Conservation (phyloP, 2,888 invertebrate genomes). For the Hyalella azteca region DNA sequence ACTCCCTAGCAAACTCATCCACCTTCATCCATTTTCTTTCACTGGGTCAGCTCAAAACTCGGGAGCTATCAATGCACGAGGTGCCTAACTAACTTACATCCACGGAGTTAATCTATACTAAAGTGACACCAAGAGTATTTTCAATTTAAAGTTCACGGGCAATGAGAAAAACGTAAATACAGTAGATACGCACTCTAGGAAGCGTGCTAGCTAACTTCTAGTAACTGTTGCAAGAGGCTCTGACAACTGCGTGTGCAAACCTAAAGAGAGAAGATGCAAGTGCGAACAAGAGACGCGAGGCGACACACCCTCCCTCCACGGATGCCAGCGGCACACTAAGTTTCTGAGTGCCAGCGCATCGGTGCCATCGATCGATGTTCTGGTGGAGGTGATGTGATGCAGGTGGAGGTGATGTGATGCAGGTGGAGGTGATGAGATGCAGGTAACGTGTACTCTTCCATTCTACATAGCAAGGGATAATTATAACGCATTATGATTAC, state of each 20-base stretch:
- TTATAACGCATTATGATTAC: too few species aligned
- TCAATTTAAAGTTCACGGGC: not conserved
- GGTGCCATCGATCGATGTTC: not conserved
- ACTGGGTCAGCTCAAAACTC: not conserved
- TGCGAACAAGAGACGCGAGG: too few species aligned
- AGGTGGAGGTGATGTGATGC: too few species aligned
- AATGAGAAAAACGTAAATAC: not conserved
- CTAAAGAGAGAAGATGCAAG: conserved; percentile 33
- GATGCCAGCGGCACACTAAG: too few species aligned
- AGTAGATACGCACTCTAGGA: not conserved
- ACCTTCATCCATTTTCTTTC: not conserved
- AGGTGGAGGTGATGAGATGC: too few species aligned
- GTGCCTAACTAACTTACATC: not conserved
- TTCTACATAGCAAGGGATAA: too few species aligned
- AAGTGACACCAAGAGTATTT: not conserved
- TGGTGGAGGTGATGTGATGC: too few species aligned
- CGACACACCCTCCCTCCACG: too few species aligned
- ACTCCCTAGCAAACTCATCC: not conserved
- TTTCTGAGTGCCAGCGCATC: not conserved
- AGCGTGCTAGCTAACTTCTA: not conserved
- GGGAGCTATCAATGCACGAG: not conserved
- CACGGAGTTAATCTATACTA: not conserved
- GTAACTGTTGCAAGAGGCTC: not conserved
- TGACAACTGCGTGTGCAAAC: not conserved
- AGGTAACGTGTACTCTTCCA: too few species aligned